Conservation (phyloP, 2,888 invertebrate genomes). For the Agriopis marginaria region DNA sequence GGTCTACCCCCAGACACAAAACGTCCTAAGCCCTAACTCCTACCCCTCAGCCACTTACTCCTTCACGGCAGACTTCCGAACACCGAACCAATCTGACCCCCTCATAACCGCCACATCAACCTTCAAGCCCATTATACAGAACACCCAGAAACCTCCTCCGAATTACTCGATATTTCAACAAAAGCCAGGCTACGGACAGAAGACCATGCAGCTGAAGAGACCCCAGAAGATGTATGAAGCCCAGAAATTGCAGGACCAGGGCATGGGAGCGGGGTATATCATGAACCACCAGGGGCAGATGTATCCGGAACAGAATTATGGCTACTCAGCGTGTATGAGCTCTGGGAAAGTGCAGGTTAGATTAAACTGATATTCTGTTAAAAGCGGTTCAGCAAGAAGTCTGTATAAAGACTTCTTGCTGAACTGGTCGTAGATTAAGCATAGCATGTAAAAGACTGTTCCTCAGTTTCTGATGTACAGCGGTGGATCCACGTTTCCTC, state of each 20-base stretch:
- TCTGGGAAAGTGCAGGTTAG: conserved; percentile 76
- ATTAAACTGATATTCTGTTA: neutral
- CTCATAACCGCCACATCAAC: conserved; percentile 83
- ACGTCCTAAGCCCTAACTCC: conserved; percentile 88
- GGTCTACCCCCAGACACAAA: conserved; percentile 88
- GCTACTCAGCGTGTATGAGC: conserved; percentile 71
- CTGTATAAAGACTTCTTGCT: too few relatives aligned
- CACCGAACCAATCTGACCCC: conserved; percentile 87
- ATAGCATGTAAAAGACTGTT: too few relatives aligned
- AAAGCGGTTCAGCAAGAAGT: too few relatives aligned
- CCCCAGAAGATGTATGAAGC: conserved; percentile 50
- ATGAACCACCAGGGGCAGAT: conserved; percentile 75
- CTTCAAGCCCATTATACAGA: conserved; percentile 85
- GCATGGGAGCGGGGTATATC: conserved; percentile 64
- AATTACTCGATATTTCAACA: conserved; percentile 77
- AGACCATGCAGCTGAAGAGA: conserved; percentile 69
- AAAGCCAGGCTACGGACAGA: conserved; percentile 72
- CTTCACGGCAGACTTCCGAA: conserved; percentile 93
- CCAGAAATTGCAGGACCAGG: conserved; percentile 60
- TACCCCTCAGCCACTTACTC: conserved; percentile 92
- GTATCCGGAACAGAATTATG: conserved; percentile 73
- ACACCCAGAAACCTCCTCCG: conserved; percentile 70
- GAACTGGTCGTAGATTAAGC: too few relatives aligned
- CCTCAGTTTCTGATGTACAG: too few relatives aligned
- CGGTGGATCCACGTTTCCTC: too few relatives aligned